Base-by-base conservation (phyloP, 1,140 invertebrate genomes). In the Lordiphosa stackelbergi region DNA sequence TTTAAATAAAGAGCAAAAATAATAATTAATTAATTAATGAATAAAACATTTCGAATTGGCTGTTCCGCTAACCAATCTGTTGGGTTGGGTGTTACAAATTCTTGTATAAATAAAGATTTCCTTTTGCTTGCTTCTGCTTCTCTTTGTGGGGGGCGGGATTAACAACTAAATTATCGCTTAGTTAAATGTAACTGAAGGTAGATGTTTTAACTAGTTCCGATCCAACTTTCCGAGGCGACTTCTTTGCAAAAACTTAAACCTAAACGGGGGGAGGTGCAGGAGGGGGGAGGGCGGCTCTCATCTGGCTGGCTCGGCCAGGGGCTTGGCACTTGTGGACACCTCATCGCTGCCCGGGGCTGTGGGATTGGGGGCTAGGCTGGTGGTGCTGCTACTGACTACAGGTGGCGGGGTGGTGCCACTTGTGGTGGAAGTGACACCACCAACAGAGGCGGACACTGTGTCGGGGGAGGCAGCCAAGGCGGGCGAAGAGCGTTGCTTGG, bases 311-410 rank as follows among this genome's bases (percentile, higher is more conserved):
- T 79, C 75, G 43, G 62, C 71, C 36, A 60, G 46, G 46, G 77
- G 53, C 42, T 72, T 69, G 69, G 55, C 77, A 84, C 72, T 83
- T 5, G 77, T 83, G 51, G 72, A 62, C 53, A 83, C 78, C 49
- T 84, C 78, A n/a, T 84, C 77, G 54, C 55, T 53, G 38, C 53
- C 49, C 37, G 35, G 38, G 9, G 9, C 43, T 53, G 66, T 8
- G 7, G 28, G 47, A 24, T 58, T 38, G 34, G 22, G 12, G 16
- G 57, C 49, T 40, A 64, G 40, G 49, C 62, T 85, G 38, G 85
- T 85, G 38, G 85, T 86, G 63, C 85, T 87, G 69, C 85, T 87
- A 54, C 85, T 87, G 22, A 87, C 85, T 48, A 86, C 77, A 8
- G 85, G 85, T 36, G 85, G 85, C 7, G 85, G 58, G 24, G 63